Conservation (phyloP, 1,140 invertebrate species). For the Cydia fagiglandana region DNA sequence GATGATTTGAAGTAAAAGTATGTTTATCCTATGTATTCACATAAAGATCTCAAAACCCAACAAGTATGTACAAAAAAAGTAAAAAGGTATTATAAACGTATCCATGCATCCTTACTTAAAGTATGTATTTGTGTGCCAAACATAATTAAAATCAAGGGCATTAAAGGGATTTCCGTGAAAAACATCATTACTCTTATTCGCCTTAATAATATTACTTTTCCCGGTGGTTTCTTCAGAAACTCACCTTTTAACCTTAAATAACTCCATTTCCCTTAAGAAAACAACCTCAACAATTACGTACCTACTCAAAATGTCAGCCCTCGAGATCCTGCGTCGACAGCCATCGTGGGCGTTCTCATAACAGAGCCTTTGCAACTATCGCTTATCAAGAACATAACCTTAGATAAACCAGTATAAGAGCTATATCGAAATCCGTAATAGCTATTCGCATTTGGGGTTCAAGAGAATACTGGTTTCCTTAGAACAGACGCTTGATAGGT, state of each 20-base stretch:
- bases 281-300: slow-evolving; percentile 7
- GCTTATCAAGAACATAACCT: neutral
- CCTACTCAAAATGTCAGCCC: slow-evolving; percentile 17
- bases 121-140: no score
- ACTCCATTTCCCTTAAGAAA: neutral
- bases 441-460: neutral
- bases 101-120: no score
- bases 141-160: no score
- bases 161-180: neutral
- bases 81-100: no score
- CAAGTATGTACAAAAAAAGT: no score
- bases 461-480: neutral
- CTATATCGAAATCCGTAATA: neutral
- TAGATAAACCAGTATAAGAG: neutral
- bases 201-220: neutral
- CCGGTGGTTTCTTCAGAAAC: neutral
- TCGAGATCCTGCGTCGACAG: slow-evolving; percentile 10
- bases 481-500: neutral
- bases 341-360: slow-evolving; percentile 18
- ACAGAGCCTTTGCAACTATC: slow-evolving; percentile 2
- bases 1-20: no score
- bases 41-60: no score
- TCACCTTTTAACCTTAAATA: slow-evolving; percentile 1
- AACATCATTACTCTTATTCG: neutral
- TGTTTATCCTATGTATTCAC: no score